Conservation (phyloP, 2,797 vertebrate genomes). For the Pangasius macronema region DNA sequence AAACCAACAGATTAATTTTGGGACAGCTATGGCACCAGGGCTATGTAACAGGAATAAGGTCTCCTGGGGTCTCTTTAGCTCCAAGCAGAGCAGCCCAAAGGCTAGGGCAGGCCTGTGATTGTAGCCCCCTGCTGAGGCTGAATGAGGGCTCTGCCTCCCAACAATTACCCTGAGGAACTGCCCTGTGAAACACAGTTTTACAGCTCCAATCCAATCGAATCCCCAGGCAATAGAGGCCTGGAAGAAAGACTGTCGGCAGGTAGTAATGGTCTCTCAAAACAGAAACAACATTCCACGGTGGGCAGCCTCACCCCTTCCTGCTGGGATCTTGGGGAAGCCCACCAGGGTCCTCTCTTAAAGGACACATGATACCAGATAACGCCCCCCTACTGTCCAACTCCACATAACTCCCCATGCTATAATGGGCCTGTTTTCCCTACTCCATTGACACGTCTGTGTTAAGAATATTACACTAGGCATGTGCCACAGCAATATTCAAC, state of each 20-base stretch:
- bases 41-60: conserved; percentile 79
- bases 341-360: conserved; percentile 49
- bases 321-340: conserved; percentile 57
- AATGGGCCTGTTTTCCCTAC: conserved; percentile 35
- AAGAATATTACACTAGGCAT: conserved; percentile 2
- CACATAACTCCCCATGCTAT: conserved; percentile 27
- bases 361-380: conserved; percentile 55
- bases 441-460: conserved; percentile 29
- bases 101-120: conserved; percentile 83
- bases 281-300: conserved; percentile 80
- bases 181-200: conserved; percentile 77
- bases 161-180: conserved; percentile 75
- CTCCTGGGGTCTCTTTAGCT: conserved; percentile 75
- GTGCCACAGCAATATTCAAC: background rate
- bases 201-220: conserved; percentile 81
- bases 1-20: conserved; percentile 29
- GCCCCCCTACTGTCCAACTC: conserved; percentile 35
- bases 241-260: conserved; percentile 78
- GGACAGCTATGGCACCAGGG: conserved; percentile 62
- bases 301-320: conserved; percentile 67
- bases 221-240: conserved; percentile 81
- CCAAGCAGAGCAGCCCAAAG: conserved; percentile 80
- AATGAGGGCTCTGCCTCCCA: conserved; percentile 81
- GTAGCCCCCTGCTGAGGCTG: conserved; percentile 76
- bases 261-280: conserved; percentile 83